Percentiles rank a stretch among this genome's conserved stretches.
Conservation (phyloP, 1,140 invertebrate genomes). For the Augochlora pura region DNA sequence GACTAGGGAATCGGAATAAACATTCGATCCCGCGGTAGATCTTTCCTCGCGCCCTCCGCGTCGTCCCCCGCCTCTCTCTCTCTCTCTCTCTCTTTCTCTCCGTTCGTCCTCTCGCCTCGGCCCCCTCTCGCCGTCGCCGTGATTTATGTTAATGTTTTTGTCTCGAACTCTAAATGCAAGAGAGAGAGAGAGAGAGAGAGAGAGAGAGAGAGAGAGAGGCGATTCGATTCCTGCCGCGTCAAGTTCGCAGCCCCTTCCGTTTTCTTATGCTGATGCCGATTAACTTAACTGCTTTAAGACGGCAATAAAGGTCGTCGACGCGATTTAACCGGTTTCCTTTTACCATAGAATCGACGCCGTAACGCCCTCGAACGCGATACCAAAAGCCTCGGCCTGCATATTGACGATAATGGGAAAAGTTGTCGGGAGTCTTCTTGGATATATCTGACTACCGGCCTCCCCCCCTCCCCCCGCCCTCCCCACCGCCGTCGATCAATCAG, state of each 20-base stretch:
- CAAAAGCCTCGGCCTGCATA: slow-evolving; percentile 69
- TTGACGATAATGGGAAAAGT: slow-evolving; percentile 77
- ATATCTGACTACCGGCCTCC: slow-evolving; percentile 65
- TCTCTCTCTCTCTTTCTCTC: slow-evolving; percentile 1
- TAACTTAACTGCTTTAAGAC: slow-evolving; percentile 79
- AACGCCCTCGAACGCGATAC: slow-evolving; percentile 54
- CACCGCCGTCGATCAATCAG: slow-evolving; percentile 74
- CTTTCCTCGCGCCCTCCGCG: slow-evolving; percentile 20
- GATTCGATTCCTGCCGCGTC: slow-evolving; percentile 70
- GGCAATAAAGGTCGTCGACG: slow-evolving; percentile 76
- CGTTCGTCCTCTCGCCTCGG: slow-evolving; percentile 37
- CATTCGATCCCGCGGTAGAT: slow-evolving; percentile 65
- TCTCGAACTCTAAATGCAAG: slow-evolving; percentile 77
- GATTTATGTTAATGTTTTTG: slow-evolving; percentile 81
- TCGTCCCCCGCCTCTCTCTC: background rate
- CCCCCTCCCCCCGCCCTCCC: too few species aligned
- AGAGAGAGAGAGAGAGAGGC: too few species aligned
- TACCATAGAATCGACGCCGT: slow-evolving; percentile 62
- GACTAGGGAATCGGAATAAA: slow-evolving; percentile 76
- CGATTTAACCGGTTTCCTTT: slow-evolving; percentile 78
- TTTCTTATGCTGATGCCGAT: slow-evolving; percentile 70
- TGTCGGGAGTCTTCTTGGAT: slow-evolving; percentile 66
- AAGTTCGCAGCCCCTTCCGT: slow-evolving; percentile 50
- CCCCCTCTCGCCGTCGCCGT: slow-evolving; percentile 55
- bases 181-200: too few species aligned